Evolutionary conservation across 2,797 vertebrate genomes (phyloP).

Genomic region (Enteromius unitaeniatus): DNA sequence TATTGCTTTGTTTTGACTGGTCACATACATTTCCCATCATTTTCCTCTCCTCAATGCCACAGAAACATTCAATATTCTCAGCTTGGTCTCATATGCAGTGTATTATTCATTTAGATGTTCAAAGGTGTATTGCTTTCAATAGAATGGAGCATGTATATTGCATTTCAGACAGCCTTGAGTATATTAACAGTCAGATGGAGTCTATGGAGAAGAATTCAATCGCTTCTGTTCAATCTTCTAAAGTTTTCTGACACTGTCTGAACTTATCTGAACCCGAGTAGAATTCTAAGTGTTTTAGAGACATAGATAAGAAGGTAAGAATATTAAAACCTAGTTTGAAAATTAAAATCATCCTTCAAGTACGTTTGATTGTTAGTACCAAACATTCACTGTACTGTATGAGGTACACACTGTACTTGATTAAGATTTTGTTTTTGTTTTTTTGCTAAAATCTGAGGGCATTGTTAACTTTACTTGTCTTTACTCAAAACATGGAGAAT

Average conservation of each 20-base stretch:
- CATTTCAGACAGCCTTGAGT: slow-evolving; percentile 50
- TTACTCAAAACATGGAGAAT: background rate
- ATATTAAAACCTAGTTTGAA: slow-evolving; percentile 22
- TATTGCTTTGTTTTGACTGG: slow-evolving; percentile 51
- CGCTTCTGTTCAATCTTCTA: slow-evolving; percentile 5
- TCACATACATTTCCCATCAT: slow-evolving; percentile 47
- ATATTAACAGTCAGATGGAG: slow-evolving; percentile 30
- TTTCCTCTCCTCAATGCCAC: slow-evolving; percentile 31
- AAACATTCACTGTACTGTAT: background rate
- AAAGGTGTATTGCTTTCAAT: slow-evolving; percentile 37
- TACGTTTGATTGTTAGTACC: background rate
- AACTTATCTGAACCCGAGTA: slow-evolving; percentile 20
- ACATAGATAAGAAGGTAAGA: slow-evolving; percentile 1
- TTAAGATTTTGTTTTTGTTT: too few relatives aligned
- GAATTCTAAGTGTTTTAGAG: background rate
- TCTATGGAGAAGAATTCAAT: slow-evolving; percentile 20
- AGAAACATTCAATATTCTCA: slow-evolving; percentile 25
- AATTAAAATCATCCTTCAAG: slow-evolving; percentile 19
- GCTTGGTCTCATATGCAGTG: slow-evolving; percentile 29
- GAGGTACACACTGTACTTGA: too few relatives aligned
- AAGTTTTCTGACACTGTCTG: slow-evolving; percentile 36
- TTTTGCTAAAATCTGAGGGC: slow-evolving; percentile 7
- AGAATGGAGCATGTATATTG: slow-evolving; percentile 41
- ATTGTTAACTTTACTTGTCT: background rate
- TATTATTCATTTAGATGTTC: slow-evolving; percentile 49